These are phyloP conservation scores for Mallotus villosus DNA, from an alignment of 2,797 vertebrate species.

Conservation along the genomic window DNA sequence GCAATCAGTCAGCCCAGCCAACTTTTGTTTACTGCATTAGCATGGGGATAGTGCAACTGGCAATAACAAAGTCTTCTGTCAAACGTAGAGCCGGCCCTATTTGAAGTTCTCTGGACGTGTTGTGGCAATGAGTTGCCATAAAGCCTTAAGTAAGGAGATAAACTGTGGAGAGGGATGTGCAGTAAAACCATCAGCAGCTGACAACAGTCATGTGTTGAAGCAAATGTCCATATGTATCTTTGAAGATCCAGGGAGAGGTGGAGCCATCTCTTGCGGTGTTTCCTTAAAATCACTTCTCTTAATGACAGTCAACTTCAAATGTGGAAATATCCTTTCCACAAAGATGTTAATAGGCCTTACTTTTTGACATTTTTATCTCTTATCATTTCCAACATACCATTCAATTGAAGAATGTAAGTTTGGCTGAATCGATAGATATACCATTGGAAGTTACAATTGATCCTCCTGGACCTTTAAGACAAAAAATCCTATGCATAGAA, in stretches of 20 bases:
- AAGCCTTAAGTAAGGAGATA: conserved; percentile 60
- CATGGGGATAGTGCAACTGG: conserved; percentile 56
- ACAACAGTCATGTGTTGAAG: conserved; percentile 20
- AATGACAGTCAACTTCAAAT: too few species aligned
- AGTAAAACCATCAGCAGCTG: conserved; percentile 61
- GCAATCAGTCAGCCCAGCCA: conserved; percentile 35
- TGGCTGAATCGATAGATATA: background rate
- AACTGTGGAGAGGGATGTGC: conserved; percentile 50
- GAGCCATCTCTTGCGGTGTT: conserved; percentile 8
- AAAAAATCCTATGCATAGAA: background rate
- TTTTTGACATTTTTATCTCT: background rate
- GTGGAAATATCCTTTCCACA: background rate
- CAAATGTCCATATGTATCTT: conserved; percentile 21
- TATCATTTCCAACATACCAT: background rate
- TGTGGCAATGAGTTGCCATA: conserved; percentile 55
- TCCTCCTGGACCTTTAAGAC: background rate
- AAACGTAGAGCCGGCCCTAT: conserved; percentile 48
- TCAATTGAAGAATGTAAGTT: background rate
- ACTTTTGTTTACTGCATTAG: conserved; percentile 59
- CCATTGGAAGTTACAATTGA: background rate
- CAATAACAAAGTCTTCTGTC: conserved; percentile 54
- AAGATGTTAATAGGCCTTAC: background rate
- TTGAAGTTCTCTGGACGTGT: conserved; percentile 53
- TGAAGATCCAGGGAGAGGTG: conserved; percentile 26
- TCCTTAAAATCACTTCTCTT: conserved; percentile 14